Base-by-base conservation (phyloP, 2,888 invertebrate species). In the Perdita meconis region DNA sequence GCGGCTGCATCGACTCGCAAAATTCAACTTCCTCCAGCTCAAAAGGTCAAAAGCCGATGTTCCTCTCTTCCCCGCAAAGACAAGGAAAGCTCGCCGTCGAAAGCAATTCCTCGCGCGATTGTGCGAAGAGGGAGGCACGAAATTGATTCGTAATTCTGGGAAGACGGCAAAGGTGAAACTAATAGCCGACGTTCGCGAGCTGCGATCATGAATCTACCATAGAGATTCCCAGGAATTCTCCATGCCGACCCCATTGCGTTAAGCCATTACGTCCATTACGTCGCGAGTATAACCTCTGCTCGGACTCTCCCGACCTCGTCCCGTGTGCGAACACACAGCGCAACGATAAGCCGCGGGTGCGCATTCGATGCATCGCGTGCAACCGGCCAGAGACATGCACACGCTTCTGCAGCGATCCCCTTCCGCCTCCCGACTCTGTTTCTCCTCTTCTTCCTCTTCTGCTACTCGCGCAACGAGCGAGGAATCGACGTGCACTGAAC, bases 331-430 rank as follows among this genome's bases (percentile, higher is more conserved):
- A 47, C 42, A 26, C 42, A 26, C 36, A 42, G 55, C 30, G 55
- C 67, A 30, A 55, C 60, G 56, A 77, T 73, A 72, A 69, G 42
- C 66, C 53, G 40, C 51, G 50, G 47, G 53, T 16, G 59, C 57
- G 44, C 40, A 56, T 51, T 69, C 65, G 59, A 68, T 70, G 84
- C 67, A 85, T 85, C 85, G 82, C 85, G 85, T 85, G 85, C 84
- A 70, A 56, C 64, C 16, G 36, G 68, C 53, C 53, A 59, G 50
- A 47, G 67, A 67, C 67, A 63, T 70, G 77, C 68, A 67, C 65
- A 57, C 68, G 63, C 47, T 38, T 38, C 30, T 42, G 71, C 65
- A 68, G 61, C n/a, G 65, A 63, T 63, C 56, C 30, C 65, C 70
- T 26, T 47, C 68, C 66, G 36, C 40, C 38, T 50, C 44, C 38